phyloP scores from a whole-genome alignment of 2,888 invertebrate species.

The Agrotis clavis region DNA sequence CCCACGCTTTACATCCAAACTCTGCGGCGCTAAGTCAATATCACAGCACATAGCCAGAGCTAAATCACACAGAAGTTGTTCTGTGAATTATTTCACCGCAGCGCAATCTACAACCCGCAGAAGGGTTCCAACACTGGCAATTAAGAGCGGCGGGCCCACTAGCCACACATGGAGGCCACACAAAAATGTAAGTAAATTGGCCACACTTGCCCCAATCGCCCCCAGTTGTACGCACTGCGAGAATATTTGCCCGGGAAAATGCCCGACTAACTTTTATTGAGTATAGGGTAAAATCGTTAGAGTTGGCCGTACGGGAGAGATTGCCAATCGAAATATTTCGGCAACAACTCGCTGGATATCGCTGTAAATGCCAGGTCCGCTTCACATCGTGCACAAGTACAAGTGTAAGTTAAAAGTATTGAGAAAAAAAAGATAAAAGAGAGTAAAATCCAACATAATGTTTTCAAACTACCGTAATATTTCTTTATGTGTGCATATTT shows the following conservation, averaged over 20 bases:
- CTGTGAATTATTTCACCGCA: slow-evolving; percentile 72
- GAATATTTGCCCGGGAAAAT: slow-evolving; percentile 65
- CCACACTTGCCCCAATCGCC: slow-evolving; percentile 41
- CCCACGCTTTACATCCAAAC: slow-evolving; percentile 5
- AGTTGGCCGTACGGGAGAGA: too few relatives aligned
- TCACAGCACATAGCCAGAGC: slow-evolving; percentile 41
- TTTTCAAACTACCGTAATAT: too few relatives aligned
- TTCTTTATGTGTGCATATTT: too few relatives aligned
- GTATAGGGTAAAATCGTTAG: slow-evolving; percentile 34
- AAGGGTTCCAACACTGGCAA: slow-evolving; percentile 73
- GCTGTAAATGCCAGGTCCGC: too few relatives aligned
- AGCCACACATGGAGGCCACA: slow-evolving; percentile 71
- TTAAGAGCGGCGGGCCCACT: slow-evolving; percentile 69
- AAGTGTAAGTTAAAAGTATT: too few relatives aligned
- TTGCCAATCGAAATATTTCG: too few relatives aligned
- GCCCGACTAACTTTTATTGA: slow-evolving; percentile 60
- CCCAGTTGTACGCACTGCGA: slow-evolving; percentile 52
- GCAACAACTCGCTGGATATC: too few relatives aligned
- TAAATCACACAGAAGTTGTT: slow-evolving; percentile 66
- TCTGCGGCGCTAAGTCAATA: slow-evolving; percentile 49
- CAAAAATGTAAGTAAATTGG: slow-evolving; percentile 73
- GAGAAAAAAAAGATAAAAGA: too few relatives aligned
- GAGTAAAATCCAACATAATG: too few relatives aligned
- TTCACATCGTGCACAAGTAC: too few relatives aligned
- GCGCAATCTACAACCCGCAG: slow-evolving; percentile 67